Conservation (phyloP, 2,797 vertebrate genomes). For the Podargus strigoides region DNA sequence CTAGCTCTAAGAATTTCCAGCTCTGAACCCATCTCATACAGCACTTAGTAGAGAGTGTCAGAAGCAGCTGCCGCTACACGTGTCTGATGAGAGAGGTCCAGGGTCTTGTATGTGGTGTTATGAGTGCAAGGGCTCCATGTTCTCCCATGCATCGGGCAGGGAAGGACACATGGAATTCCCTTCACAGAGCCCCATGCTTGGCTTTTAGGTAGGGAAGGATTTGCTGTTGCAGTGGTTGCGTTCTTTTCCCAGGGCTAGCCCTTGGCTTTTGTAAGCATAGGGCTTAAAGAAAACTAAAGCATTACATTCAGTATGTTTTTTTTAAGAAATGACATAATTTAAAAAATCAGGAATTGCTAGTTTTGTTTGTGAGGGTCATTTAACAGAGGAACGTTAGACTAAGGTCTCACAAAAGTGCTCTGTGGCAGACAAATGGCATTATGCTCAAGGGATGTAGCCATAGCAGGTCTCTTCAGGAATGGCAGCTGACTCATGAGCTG, state of each 20-base stretch:
- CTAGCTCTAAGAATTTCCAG: background rate
- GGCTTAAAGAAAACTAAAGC: background rate
- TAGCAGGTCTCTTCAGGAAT: background rate
- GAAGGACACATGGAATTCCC: background rate
- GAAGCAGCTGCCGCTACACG: fast-evolving
- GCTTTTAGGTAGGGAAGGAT: background rate
- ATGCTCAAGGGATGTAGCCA: background rate
- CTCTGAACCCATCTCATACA: background rate
- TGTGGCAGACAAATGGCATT: background rate
- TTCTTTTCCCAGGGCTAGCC: background rate
- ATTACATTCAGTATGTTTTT: background rate
- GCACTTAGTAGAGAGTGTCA: background rate
- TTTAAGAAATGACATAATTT: background rate
- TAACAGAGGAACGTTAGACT: background rate
- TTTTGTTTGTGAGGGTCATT: background rate
- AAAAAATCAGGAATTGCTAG: background rate
- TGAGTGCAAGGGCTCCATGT: background rate
- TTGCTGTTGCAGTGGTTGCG: background rate
- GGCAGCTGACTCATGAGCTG: background rate
- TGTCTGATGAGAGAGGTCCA: background rate
- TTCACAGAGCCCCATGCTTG: background rate
- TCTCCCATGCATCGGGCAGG: background rate
- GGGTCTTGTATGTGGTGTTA: fast-evolving
- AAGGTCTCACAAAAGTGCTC: background rate
- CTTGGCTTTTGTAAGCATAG: background rate